Percentiles rank a stretch among this genome's conserved stretches.
phyloP scores from a whole-genome alignment of 1,140 invertebrate species.

The Drosophila kanapiae region DNA sequence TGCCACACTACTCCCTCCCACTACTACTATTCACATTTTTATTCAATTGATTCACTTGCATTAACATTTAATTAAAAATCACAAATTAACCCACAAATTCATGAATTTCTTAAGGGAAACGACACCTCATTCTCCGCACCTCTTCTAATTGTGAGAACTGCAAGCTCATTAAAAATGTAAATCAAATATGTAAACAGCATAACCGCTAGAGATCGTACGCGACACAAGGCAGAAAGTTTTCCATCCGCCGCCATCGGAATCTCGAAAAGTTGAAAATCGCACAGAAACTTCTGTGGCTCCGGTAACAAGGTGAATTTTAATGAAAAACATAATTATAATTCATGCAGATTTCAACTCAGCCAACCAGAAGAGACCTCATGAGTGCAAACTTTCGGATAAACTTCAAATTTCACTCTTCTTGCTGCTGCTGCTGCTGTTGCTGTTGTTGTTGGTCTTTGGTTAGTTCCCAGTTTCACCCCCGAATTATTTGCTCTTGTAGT shows the following conservation, averaged over 20 bases:
- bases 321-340: conserved; percentile 83
- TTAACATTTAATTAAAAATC: conserved; percentile 69
- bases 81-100: conserved; percentile 49
- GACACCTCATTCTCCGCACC: neutral
- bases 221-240: conserved; percentile 40
- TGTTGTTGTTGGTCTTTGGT: conserved; percentile 31
- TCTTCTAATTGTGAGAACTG: conserved; percentile 46
- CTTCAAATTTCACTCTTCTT: conserved; percentile 60
- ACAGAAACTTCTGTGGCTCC: conserved; percentile 17
- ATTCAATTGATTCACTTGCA: conserved; percentile 55
- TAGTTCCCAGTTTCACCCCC: conserved; percentile 20
- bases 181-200: conserved; percentile 59
- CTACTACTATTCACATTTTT: conserved; percentile 7
- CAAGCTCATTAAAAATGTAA: conserved; percentile 76
- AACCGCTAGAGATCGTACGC: conserved; percentile 32
- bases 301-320: conserved; percentile 79
- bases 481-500: conserved; percentile 64
- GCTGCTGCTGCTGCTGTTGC: conserved; percentile 43
- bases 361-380: conserved; percentile 52
- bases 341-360: conserved; percentile 69
- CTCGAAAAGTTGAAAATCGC: conserved; percentile 67
- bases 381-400: conserved; percentile 74
- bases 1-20: neutral
- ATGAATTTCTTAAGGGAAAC: conserved; percentile 40
- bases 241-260: conserved; percentile 34